Evolutionary conservation across 2,888 invertebrate species (phyloP).

Genomic region (Lobophora halterata): DNA sequence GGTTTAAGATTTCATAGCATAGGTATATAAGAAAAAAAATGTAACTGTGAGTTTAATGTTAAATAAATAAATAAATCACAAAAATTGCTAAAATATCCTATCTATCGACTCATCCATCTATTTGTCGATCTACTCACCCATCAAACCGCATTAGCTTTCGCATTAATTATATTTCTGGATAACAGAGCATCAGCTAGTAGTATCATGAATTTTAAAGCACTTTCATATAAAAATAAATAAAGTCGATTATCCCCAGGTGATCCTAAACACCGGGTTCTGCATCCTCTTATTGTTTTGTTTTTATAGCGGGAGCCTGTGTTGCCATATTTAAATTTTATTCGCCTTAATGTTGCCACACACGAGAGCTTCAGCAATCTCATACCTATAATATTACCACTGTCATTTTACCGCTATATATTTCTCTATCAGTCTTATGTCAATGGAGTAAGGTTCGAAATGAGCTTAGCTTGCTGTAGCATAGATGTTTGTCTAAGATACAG

Average conservation of each 20-base stretch:
- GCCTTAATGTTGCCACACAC: constrained; percentile 78
- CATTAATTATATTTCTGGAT: too few relatives aligned
- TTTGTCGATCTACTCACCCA: too few relatives aligned
- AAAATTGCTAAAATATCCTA: too few relatives aligned
- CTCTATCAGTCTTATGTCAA: constrained; percentile 26
- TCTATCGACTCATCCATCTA: too few relatives aligned
- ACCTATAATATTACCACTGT: constrained; percentile 54
- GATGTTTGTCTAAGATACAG: constrained; percentile 48
- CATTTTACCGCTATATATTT: constrained; percentile 7
- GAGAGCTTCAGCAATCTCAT: constrained; percentile 73
- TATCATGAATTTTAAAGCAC: constrained; percentile 11
- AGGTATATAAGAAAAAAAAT: too few relatives aligned
- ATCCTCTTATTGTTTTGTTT: constrained; percentile 67
- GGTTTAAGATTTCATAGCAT: too few relatives aligned
- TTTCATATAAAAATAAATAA: constrained; percentile 29
- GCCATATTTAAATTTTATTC: constrained; percentile 80
- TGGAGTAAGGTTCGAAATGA: constrained; percentile 36
- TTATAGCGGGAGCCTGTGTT: constrained; percentile 67
- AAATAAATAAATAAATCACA: too few relatives aligned
- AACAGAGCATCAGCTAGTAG: not conserved
- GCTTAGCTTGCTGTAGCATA: constrained; percentile 12
- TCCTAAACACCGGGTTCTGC: constrained; percentile 37
- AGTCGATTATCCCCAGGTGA: constrained; percentile 35
- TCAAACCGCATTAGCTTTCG: too few relatives aligned
- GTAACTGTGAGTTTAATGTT: too few relatives aligned